Evolutionary conservation across 1,140 invertebrate genomes (phyloP), one percentile per base, ranked within the genome.

Genomic region (Drosophila albomicans): DNA sequence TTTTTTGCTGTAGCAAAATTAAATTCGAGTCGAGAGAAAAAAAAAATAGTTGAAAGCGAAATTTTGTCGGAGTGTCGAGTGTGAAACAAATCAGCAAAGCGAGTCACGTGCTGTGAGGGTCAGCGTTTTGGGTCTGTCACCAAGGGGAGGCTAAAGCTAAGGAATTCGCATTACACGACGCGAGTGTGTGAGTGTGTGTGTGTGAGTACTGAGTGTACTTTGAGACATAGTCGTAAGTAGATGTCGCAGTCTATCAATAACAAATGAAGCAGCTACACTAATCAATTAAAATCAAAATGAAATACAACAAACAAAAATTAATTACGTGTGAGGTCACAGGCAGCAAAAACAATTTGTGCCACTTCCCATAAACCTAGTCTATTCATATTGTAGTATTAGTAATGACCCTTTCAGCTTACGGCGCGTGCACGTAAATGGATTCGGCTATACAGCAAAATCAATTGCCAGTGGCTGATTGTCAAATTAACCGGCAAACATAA

Each of bases 21-120:
- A 30, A 73, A 67, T 59, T 35, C 30, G 32, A 45, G 25, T 35
- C 45, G 28, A 62, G 62, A 59, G 35, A 43, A 43, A 43, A 43
- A 15, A 51, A 59, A 48, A 43, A 43, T 51, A 30, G 58, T 51
- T 57, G 32, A 32, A 49, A 52, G 52, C 25, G 69, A 46, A 65
- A 54, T 56, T 62, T 62, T 43, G 46, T 28, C 10, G 35, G 41
- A 41, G 65, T 67, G 54, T 58, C 43, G 64, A 46, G 49, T 30
- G 28, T 54, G 51, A n/a, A 30, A 25, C 8, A n/a, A 51, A 77
- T 84, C 57, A 81, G 72, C 45, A n/a, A 85, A 46, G 28, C 81
- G 59, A 74, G 81, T 84, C 81, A 84, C 81, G 81, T 85, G 73
- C 78, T 43, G 16, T 64, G 65, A 85, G 81, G 81, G 80, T 82